Conservation (phyloP, 2,888 invertebrate species). For the Drosophila longiperda region DNA sequence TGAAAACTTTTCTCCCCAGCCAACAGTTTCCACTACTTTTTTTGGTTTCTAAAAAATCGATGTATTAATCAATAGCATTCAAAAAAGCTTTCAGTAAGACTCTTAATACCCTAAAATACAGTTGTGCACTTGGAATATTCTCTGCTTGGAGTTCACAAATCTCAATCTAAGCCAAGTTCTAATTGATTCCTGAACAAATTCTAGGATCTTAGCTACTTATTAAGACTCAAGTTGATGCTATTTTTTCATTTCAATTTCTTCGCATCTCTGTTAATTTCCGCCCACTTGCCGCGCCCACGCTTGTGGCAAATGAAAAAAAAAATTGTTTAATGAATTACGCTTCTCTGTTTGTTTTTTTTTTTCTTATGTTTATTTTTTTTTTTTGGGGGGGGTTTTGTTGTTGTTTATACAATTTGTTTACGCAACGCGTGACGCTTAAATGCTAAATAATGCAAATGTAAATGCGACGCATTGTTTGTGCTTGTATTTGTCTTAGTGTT, state of each 20-base stretch:
- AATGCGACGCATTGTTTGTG: constrained; percentile 70
- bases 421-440: constrained; percentile 81
- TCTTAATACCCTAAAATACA: neutral
- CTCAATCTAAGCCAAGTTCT: neutral
- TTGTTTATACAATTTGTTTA: constrained; percentile 78
- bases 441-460: constrained; percentile 81
- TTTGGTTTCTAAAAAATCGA: neutral
- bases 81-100: neutral
- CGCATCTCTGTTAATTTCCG: constrained; percentile 1
- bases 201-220: constrained; percentile 1
- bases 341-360: constrained; percentile 32
- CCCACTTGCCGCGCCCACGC: constrained; percentile 4
- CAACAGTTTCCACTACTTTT: neutral
- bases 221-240: neutral
- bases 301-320: constrained; percentile 33
- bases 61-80: neutral
- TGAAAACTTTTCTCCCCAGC: neutral
- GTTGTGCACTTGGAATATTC: neutral
- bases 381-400: constrained; percentile 16
- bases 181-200: constrained; percentile 7
- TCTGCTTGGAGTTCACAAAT: neutral
- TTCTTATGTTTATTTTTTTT: constrained; percentile 3
- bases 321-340: constrained; percentile 75
- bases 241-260: neutral
- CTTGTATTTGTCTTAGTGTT: constrained; percentile 33